Percentiles rank a stretch among this genome's conserved stretches.
Evolutionary conservation across 2,797 vertebrate species (phyloP).

Genomic region (Naso thynnoides): DNA sequence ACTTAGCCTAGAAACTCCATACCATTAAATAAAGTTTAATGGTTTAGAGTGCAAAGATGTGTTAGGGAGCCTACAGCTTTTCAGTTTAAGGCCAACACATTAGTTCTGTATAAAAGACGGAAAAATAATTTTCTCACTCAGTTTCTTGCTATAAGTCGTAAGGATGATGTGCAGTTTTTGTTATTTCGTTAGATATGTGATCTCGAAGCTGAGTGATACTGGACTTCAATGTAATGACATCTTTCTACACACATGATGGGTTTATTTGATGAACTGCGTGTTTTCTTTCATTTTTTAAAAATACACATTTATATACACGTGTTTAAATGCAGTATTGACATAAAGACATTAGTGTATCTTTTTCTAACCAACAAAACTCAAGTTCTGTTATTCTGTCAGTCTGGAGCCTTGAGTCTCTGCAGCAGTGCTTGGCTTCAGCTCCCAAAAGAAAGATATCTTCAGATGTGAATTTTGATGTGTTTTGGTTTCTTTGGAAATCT

Average conservation of each 20-base stretch:
- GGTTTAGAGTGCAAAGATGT: no score
- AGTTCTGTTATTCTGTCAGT: slow-evolving; percentile 25
- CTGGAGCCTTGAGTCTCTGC: slow-evolving; percentile 12
- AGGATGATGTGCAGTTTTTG: neutral
- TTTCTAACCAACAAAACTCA: neutral
- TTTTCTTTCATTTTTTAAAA: no score
- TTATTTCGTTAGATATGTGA: no score
- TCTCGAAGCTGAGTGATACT: neutral
- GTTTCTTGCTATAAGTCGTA: no score
- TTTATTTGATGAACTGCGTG: no score
- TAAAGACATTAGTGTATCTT: slow-evolving; percentile 18
- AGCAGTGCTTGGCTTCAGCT: slow-evolving; percentile 12
- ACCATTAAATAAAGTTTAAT: no score
- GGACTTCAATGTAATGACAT: neutral
- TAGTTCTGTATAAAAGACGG: no score
- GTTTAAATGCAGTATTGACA: neutral
- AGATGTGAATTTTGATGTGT: slow-evolving; percentile 48
- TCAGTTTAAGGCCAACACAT: no score
- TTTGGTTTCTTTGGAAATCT: slow-evolving; percentile 45
- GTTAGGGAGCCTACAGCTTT: no score
- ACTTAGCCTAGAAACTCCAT: no score
- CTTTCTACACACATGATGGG: neutral
- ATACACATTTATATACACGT: neutral
- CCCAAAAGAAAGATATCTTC: slow-evolving; percentile 23
- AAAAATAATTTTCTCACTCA: no score